phyloP scores from a whole-genome alignment of 2,888 invertebrate genomes.

The Thelaira solivaga region DNA sequence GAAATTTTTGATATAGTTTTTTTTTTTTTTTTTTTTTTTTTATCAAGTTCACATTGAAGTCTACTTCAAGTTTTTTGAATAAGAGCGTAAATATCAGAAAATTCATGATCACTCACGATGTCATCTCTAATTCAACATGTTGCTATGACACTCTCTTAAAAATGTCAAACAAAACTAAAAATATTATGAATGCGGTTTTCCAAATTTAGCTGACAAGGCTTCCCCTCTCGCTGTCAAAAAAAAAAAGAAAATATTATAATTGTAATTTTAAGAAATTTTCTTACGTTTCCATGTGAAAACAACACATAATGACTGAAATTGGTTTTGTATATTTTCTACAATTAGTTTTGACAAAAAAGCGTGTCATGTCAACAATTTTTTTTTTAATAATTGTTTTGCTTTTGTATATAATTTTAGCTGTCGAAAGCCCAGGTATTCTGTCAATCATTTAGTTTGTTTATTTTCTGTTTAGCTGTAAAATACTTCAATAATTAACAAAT shows the following conservation, averaged over 20 bases:
- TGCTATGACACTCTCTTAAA: neutral
- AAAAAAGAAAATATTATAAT: no score
- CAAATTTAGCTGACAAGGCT: neutral
- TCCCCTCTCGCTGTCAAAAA: neutral
- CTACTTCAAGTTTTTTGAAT: no score
- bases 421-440: slow-evolving; percentile 37
- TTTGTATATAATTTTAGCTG: neutral
- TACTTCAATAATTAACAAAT: slow-evolving; percentile 57
- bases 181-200: slow-evolving; percentile 20
- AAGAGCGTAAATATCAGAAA: no score
- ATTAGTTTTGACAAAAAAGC: slow-evolving; percentile 58
- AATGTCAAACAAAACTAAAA: neutral
- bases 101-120: no score
- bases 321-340: slow-evolving; percentile 14
- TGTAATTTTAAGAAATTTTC: neutral
- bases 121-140: neutral
- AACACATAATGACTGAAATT: neutral
- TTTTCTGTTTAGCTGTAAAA: slow-evolving; percentile 15
- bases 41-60: no score
- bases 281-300: neutral
- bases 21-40: no score
- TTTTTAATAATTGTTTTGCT: slow-evolving; percentile 16
- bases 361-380: slow-evolving; percentile 51
- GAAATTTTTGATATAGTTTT: no score
- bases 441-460: slow-evolving; percentile 44